These are phyloP conservation scores for Pachydiplax longipennis DNA, from an alignment of 2,888 invertebrate species.

Conservation along the genomic window DNA sequence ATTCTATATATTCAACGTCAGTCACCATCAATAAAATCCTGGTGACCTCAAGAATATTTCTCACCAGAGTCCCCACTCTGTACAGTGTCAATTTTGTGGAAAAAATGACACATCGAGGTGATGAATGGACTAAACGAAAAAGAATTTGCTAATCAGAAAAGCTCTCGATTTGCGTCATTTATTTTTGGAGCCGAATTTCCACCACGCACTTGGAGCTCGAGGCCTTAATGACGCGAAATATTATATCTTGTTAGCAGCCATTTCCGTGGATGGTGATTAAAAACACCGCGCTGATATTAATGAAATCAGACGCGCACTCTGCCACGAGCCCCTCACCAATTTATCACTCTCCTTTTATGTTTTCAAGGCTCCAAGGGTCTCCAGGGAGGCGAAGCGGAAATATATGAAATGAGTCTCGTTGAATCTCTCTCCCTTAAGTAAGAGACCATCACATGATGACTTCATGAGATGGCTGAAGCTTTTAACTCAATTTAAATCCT, in stretches of 20 bases:
- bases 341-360: not conserved
- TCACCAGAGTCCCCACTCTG: too few relatives aligned
- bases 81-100: too few relatives aligned
- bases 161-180: too few relatives aligned
- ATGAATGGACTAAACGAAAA: too few relatives aligned
- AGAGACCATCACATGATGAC: constrained; percentile 12
- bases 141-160: too few relatives aligned
- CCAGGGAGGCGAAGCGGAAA: not conserved
- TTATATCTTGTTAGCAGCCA: not conserved
- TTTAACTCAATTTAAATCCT: constrained; percentile 31
- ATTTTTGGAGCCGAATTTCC: too few relatives aligned
- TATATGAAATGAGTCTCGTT: not conserved
- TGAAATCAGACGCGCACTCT: not conserved
- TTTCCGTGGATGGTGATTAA: not conserved
- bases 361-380: not conserved
- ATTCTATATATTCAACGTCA: too few relatives aligned
- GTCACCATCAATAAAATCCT: too few relatives aligned
- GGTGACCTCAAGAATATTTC: too few relatives aligned
- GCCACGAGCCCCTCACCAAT: not conserved
- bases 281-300: not conserved
- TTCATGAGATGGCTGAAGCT: constrained; percentile 10
- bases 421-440: not conserved
- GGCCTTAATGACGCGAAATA: too few relatives aligned
- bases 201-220: too few relatives aligned
- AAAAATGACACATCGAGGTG: too few relatives aligned